Evolutionary conservation across 2,113 vertebrate genomes (phyloP).

Genomic region (Apodemus sylvaticus): DNA sequence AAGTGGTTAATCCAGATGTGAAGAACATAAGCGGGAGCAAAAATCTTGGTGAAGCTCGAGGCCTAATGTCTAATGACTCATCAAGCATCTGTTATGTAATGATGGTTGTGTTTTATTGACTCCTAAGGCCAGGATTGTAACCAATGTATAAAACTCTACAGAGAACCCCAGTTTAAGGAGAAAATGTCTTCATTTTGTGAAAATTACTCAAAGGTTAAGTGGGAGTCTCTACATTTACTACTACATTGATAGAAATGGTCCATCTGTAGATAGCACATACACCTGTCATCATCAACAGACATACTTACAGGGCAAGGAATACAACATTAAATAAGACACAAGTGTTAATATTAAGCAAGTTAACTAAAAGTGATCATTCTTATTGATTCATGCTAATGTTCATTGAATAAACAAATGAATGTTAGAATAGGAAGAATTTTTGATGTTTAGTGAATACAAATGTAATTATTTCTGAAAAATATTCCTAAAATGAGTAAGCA

Average conservation of each 20-base stretch:
- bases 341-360: background rate
- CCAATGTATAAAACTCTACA: background rate
- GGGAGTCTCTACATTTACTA: background rate
- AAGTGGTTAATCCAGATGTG: background rate
- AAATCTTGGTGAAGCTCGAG: background rate
- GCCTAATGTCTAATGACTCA: background rate
- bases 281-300: background rate
- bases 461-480: background rate
- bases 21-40: background rate
- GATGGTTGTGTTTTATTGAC: background rate
- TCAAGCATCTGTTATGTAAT: background rate
- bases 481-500: background rate
- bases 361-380: background rate
- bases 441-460: background rate
- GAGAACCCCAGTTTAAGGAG: background rate
- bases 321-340: background rate
- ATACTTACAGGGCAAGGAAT: background rate
- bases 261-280: background rate
- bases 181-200: background rate
- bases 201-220: background rate
- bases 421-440: background rate
- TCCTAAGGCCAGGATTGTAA: background rate
- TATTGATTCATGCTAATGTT: background rate
- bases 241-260: background rate
- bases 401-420: slow-evolving; percentile 21